Evolutionary conservation across 1,140 invertebrate genomes (phyloP).

Genomic region (Olivierus martensii): DNA sequence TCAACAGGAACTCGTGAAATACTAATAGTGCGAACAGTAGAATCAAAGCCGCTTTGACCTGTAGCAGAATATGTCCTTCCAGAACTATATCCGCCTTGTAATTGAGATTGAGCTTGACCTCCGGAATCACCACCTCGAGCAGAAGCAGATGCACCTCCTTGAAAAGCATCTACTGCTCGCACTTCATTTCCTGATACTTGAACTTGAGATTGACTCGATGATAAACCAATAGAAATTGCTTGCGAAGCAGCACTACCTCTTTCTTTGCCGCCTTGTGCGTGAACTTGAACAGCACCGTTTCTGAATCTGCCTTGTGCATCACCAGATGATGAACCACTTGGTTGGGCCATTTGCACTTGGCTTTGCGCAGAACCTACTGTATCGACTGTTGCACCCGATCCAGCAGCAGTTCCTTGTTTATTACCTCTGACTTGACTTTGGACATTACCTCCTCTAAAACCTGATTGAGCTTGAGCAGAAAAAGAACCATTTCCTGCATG

Average conservation of each 20-base stretch:
- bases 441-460: conserved; percentile 9
- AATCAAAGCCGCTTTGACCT: conserved; percentile 9
- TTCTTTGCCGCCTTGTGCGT: conserved; percentile 3
- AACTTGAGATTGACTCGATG: conserved; percentile 8
- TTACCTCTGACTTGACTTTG: conserved; percentile 14
- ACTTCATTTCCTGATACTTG: conserved; percentile 4
- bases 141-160: conserved; percentile 12
- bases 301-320: conserved; percentile 13
- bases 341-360: conserved; percentile 12
- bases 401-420: conserved; percentile 6
- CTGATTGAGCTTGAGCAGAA: conserved; percentile 15
- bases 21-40: not conserved
- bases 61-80: conserved; percentile 10
- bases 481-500: conserved; percentile 13
- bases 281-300: conserved; percentile 1
- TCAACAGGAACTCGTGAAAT: too few species aligned
- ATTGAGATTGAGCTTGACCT: conserved; percentile 9
- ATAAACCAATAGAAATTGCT: conserved; percentile 10
- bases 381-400: conserved; percentile 9
- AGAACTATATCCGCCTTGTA: conserved; percentile 7
- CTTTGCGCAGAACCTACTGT: conserved; percentile 10
- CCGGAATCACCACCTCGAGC: conserved; percentile 1
- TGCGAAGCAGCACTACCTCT: conserved; percentile 10
- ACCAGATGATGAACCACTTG: conserved; percentile 11
- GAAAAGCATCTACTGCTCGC: not conserved